A percentile compares a stretch with the other conserved stretches of the same genome.
phyloP scores from a whole-genome alignment of 2,113 vertebrate species.

The Phasianus colchicus region DNA sequence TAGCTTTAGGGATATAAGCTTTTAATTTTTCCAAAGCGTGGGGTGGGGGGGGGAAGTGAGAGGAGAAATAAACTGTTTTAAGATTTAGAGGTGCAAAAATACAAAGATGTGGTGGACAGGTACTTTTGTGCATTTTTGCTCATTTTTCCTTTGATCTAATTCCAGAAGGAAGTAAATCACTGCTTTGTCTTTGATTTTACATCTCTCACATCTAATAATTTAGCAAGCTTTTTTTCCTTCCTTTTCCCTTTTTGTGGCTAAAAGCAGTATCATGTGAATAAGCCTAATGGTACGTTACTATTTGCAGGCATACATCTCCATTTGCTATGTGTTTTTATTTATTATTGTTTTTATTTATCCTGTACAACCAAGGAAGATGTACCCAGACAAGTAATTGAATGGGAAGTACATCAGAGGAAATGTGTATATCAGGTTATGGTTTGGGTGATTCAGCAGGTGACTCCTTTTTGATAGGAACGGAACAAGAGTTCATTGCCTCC shows the following conservation, averaged over 20 bases:
- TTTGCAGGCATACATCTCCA: background rate
- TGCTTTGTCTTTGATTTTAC: background rate
- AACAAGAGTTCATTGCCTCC: conserved; percentile 20
- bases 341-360: background rate
- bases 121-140: background rate
- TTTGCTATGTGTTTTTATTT: background rate
- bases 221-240: background rate
- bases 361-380: background rate
- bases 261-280: background rate
- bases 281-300: background rate
- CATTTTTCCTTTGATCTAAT: background rate
- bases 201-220: background rate
- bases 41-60: background rate
- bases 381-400: background rate
- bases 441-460: conserved; percentile 53
- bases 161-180: background rate
- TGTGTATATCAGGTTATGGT: background rate
- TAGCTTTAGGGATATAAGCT: background rate
- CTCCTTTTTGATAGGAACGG: background rate
- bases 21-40: background rate
- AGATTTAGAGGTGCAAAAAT: background rate
- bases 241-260: background rate
- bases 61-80: background rate
- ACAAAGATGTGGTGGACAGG: background rate
- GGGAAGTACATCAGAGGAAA: background rate